Base-by-base conservation (phyloP, 2,888 invertebrate genomes). In the Autographa gamma region DNA sequence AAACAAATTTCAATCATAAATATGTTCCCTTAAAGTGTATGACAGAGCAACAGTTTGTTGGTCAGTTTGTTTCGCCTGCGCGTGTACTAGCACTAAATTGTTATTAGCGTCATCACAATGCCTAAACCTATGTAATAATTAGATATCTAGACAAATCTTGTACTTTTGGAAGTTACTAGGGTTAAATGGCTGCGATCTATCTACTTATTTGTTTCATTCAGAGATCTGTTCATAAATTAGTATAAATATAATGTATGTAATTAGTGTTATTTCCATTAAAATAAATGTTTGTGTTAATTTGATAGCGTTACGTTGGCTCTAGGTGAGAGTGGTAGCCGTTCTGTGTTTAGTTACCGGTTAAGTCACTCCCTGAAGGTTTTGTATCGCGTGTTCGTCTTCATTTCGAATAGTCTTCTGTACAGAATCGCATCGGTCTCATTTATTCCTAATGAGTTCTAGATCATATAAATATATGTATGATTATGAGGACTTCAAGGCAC, bases 391-490 rank as follows among this genome's bases (percentile, higher is more conserved):
- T 79, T 76, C 74, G 66, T 74, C 38, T 75, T 79, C 70, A 69
- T 74, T 81, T 86, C 74, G 76, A 79, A 84, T 68, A 25, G 66
- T 74, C 79, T 82, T 83, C 79, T 83, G 82, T 84, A 82, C 81
- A 85, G 86, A 82, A 81, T 89, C 86, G 81, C 87, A 85, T 86
- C 88, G 76, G 87, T 87, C 86, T 87, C 87, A 90, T 90, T 82
- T 91, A 92, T 91, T 92, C 89, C 89, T 91, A 89, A 91, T 93
- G 88, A 91, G 93, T 95, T 95, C 95, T 95, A 95, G 95, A 95
- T 95, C 95, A 95, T 95, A 95, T 95, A 93, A 95, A 95, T 95
- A 95, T 95, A 94, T 92, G 83, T 89, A 88, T 88, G 84, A 89
- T 86, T 85, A 86, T 82, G 82, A 83, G 82, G 83, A 85, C 80